Evolutionary conservation across 2,888 invertebrate species (phyloP).

Genomic region (Tribolium freemani): DNA sequence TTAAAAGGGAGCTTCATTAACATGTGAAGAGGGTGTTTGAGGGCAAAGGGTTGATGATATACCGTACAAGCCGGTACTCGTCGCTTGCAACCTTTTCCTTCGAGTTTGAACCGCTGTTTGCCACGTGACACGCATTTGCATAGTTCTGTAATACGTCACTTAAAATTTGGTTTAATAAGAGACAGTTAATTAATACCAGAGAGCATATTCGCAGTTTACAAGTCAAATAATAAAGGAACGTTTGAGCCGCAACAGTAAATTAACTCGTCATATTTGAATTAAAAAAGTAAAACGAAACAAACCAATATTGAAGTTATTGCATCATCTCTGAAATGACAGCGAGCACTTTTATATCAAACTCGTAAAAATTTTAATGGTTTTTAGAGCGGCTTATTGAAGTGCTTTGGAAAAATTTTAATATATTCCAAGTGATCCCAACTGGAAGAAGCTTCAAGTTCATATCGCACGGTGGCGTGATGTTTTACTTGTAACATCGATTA

Average conservation of each 20-base stretch:
- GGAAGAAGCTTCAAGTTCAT: neutral
- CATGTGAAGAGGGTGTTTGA: conserved; percentile 28
- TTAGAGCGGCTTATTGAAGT: conserved; percentile 17
- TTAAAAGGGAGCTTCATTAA: conserved; percentile 30
- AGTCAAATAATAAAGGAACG: conserved; percentile 31
- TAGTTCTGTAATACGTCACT: conserved; percentile 33
- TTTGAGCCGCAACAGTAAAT: neutral
- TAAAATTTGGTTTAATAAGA: conserved; percentile 37
- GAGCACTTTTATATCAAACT: conserved; percentile 18
- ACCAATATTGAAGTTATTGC: conserved; percentile 9
- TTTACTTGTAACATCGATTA: conserved; percentile 9
- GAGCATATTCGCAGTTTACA: conserved; percentile 9
- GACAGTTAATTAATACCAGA: conserved; percentile 42
- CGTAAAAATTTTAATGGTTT: conserved; percentile 23
- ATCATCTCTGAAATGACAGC: neutral
- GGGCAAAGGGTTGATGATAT: conserved; percentile 24
- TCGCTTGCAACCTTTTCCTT: conserved; percentile 14
- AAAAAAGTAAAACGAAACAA: conserved; percentile 10
- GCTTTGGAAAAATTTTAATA: conserved; percentile 25
- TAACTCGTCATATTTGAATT: neutral
- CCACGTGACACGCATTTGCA: conserved; percentile 31
- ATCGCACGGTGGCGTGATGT: conserved; percentile 4
- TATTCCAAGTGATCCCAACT: conserved; percentile 21
- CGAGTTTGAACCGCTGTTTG: conserved; percentile 18
- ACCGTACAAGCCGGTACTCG: conserved; percentile 10